A percentile compares a stretch with the other conserved stretches of the same genome.
Conservation (phyloP, 2,113 vertebrate species). For the Gambusia holbrooki region DNA sequence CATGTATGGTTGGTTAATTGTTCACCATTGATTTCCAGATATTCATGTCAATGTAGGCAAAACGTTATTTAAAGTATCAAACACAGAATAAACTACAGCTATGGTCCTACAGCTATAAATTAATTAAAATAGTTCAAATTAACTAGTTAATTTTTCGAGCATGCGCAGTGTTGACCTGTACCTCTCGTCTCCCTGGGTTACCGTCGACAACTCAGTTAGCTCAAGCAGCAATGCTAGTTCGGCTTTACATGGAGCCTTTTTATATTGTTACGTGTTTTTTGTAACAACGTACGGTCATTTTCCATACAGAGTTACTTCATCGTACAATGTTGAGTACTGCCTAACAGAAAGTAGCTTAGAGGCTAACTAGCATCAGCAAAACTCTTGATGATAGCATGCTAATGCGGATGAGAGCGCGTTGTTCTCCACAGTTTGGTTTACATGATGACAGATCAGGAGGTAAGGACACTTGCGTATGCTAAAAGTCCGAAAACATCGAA, state of each 20-base stretch:
- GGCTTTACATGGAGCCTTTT: background rate
- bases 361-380: background rate
- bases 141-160: constrained; percentile 10
- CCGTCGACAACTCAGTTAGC: constrained; percentile 48
- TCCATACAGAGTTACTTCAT: too few species aligned
- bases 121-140: too few species aligned
- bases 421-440: constrained; percentile 11
- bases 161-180: constrained; percentile 47
- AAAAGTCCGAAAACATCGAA: constrained; percentile 84
- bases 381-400: constrained; percentile 49
- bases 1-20: too few species aligned
- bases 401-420: background rate
- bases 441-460: constrained; percentile 72
- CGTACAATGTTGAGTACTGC: background rate
- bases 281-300: background rate
- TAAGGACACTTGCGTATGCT: constrained; percentile 81
- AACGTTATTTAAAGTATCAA: background rate
- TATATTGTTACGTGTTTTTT: background rate
- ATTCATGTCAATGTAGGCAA: too few species aligned
- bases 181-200: constrained; percentile 66
- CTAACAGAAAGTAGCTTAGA: background rate
- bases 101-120: too few species aligned
- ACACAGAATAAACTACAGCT: background rate
- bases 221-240: background rate
- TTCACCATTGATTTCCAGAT: too few species aligned